Evolutionary conservation across 2,888 invertebrate species (phyloP).

Genomic region (Dysmachus trigonus): DNA sequence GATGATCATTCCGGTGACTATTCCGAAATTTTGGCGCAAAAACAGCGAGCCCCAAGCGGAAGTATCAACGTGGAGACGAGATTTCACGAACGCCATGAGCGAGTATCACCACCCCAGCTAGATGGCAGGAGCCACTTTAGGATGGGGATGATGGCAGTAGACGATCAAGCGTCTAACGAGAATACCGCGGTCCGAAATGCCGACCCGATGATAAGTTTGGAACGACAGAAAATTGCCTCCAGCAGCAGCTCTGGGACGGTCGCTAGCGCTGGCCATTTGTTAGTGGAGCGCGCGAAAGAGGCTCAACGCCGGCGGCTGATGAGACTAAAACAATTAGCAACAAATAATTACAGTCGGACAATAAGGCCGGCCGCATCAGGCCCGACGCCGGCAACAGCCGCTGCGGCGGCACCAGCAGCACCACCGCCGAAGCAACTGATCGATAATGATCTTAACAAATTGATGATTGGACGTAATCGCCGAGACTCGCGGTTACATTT

Average conservation of each 20-base stretch:
- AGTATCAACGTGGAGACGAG: slow-evolving; percentile 7
- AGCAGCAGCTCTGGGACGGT: slow-evolving; percentile 29
- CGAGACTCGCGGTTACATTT: slow-evolving; percentile 44
- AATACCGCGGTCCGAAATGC: background rate
- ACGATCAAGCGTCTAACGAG: background rate
- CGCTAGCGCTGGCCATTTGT: slow-evolving; percentile 32
- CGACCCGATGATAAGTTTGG: slow-evolving; percentile 10
- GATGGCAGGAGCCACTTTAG: slow-evolving; percentile 48
- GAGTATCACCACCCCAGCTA: slow-evolving; percentile 49
- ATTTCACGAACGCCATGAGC: slow-evolving; percentile 41
- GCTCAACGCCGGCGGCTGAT: slow-evolving; percentile 45
- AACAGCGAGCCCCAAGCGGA: slow-evolving; percentile 40
- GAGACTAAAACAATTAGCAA: slow-evolving; percentile 41
- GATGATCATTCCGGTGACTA: background rate
- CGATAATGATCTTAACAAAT: slow-evolving; percentile 45
- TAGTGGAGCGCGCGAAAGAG: slow-evolving; percentile 24
- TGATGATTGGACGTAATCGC: slow-evolving; percentile 44
- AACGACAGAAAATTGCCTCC: background rate
- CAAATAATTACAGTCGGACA: slow-evolving; percentile 38
- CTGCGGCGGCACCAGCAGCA: slow-evolving; percentile 25
- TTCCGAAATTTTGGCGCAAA: slow-evolving; percentile 16
- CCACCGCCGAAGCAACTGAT: background rate
- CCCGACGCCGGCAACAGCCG: background rate
- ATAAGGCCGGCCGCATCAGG: slow-evolving; percentile 27
- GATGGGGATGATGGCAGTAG: background rate